Base-by-base conservation (phyloP, 2,113 vertebrate species). In the Scatophagus argus region DNA sequence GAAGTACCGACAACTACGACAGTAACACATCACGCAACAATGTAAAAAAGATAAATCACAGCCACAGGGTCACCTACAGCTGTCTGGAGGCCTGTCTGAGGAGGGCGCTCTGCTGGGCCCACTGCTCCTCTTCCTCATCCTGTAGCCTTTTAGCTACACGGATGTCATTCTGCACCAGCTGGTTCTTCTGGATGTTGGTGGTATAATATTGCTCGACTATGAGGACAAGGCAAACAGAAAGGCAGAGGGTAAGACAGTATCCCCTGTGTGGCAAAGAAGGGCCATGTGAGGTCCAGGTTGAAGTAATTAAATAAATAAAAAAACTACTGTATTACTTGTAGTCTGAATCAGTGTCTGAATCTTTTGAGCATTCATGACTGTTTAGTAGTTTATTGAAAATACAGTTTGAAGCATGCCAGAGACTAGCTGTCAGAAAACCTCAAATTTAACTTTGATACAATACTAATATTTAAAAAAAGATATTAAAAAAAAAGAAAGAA, bases 181-280 rank as follows among this genome's bases (percentile, higher is more conserved):
- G 91, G 77, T 84, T 96, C 84, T 95, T 95, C 87, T 92, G 93
- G 36, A 95, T 71, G 29, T 95, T 94, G 49, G 91, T 95, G 71
- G 79, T 93, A 47, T 96, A 96, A 71, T 94, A 92, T 55, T 95
- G 91, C 55, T 95, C 94, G 39, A 94, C 94, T 96, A 54, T 0
- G 21, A 46, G 17, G 5, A 17, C 1, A 41, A 65, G 10, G n/a
- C 5, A 71, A 9, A 54, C 5, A 8, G 32, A 34, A 25, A 43
- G 11, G 16, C 4, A 44, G 19, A 61, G 3, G 13, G 23, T 39
- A 17, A 69, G 39, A 38, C 21, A 25, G 29, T 8, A 10, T 49
- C 17, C 23, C 65, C 19, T 32, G 17, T 38, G 25, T 25, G 3
- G 32, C 59, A 38, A 65, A 58, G 27, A 25, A 34, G 10, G 25